Percentiles rank a stretch among this genome's conserved stretches.
These are phyloP conservation scores for Magallana angulata DNA, from an alignment of 1,140 invertebrate species.

Conservation along the genomic window DNA sequence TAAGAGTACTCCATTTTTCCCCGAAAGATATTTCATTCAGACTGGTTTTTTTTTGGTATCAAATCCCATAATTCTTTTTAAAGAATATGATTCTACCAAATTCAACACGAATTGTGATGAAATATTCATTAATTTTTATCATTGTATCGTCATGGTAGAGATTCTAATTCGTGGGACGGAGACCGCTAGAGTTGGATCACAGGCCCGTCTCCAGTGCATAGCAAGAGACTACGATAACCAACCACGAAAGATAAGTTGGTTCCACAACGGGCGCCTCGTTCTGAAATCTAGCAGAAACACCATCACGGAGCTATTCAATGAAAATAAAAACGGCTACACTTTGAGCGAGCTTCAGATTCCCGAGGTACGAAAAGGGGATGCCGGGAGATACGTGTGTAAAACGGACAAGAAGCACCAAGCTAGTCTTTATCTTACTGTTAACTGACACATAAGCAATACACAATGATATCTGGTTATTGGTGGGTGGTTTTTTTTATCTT, in stretches of 20 bases:
- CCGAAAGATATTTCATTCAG: too few species aligned
- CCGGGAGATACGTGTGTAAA: background rate
- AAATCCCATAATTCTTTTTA: too few species aligned
- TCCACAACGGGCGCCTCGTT: background rate
- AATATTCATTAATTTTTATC: too few species aligned
- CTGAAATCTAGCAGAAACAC: slow-evolving; percentile 10
- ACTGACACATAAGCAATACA: background rate
- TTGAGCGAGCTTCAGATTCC: slow-evolving; percentile 2
- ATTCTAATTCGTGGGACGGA: slow-evolving; percentile 4
- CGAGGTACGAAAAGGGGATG: background rate
- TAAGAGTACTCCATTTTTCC: too few species aligned
- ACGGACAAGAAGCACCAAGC: slow-evolving; percentile 3
- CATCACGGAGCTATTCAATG: background rate
- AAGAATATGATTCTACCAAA: too few species aligned
- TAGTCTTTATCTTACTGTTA: background rate
- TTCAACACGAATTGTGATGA: too few species aligned
- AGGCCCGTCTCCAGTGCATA: slow-evolving; percentile 1
- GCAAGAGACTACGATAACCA: background rate
- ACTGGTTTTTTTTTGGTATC: too few species aligned
- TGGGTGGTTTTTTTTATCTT: too few species aligned
- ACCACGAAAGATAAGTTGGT: background rate
- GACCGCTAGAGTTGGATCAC: background rate
- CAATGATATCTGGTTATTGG: too few species aligned
- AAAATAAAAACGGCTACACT: background rate
- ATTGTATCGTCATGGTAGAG: background rate